A percentile compares a stretch with the other conserved stretches of the same genome.
phyloP scores from a whole-genome alignment of 2,113 vertebrate species.

The Hymenochirus boettgeri region DNA sequence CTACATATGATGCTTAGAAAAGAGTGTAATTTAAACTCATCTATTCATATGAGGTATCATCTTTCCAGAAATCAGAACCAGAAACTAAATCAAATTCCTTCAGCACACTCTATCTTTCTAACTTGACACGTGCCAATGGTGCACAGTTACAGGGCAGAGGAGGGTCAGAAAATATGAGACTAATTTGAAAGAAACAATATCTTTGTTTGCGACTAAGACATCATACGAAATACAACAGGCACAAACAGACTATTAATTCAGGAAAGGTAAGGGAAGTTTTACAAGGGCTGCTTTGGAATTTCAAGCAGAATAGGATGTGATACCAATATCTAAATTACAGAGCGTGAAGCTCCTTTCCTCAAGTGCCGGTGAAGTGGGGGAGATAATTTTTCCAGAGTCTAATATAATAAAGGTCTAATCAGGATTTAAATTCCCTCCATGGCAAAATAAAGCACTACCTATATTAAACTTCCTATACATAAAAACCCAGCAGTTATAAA shows the following conservation, averaged over 20 bases:
- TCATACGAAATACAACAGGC: conserved; percentile 54
- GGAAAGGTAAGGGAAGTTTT: conserved; percentile 45
- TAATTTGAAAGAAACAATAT: conserved; percentile 59
- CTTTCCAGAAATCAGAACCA: conserved; percentile 60
- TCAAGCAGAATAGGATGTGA: conserved; percentile 18
- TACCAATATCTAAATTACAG: conserved; percentile 25
- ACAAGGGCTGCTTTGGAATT: conserved; percentile 20
- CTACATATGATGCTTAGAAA: conserved; percentile 39
- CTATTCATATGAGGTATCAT: conserved; percentile 61
- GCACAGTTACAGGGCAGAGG: conserved; percentile 54
- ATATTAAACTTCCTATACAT: no score
- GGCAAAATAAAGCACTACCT: no score
- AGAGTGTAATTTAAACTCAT: conserved; percentile 40
- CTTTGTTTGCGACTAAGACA: conserved; percentile 52
- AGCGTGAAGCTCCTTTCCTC: not conserved
- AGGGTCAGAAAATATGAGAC: conserved; percentile 56
- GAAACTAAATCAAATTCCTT: conserved; percentile 61
- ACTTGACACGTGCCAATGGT: conserved; percentile 50
- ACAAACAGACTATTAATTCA: conserved; percentile 53
- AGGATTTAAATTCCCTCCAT: not conserved
- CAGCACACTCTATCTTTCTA: conserved; percentile 58
- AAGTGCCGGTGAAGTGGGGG: not conserved
- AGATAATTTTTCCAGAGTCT: not conserved
- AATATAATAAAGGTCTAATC: not conserved
- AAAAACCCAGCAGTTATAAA: no score